Percentiles rank a stretch among this genome's conserved stretches.
Conservation (phyloP, 2,888 invertebrate species). For the Stenolophus ochropezus region DNA sequence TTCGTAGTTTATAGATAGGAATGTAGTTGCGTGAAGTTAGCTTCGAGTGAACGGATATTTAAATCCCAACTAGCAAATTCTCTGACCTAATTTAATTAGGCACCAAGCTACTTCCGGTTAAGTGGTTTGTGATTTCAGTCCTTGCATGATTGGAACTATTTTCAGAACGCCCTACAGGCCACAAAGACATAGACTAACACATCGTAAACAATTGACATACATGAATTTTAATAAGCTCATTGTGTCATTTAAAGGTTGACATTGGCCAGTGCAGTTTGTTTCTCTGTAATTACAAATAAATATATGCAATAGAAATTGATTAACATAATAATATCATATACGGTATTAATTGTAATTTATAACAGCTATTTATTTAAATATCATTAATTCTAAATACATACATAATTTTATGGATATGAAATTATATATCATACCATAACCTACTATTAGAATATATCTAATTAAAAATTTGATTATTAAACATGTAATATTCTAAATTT, state of each 20-base stretch:
- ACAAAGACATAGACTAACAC: neutral
- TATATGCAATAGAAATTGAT: too few relatives aligned
- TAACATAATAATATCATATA: neutral
- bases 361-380: too few relatives aligned
- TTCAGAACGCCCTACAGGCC: neutral
- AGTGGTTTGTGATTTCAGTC: constrained; percentile 17
- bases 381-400: too few relatives aligned
- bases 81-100: constrained; percentile 36
- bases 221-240: neutral
- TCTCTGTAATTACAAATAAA: neutral
- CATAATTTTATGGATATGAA: too few relatives aligned
- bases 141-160: neutral
- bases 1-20: constrained; percentile 9
- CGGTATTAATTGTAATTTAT: neutral
- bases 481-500: too few relatives aligned
- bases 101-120: constrained; percentile 21
- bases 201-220: neutral
- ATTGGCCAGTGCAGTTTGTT: neutral
- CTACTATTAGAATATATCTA: too few relatives aligned
- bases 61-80: constrained; percentile 38
- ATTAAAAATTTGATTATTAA: too few relatives aligned
- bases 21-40: constrained; percentile 1
- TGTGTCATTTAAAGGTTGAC: neutral
- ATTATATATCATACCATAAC: too few relatives aligned
- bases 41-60: constrained; percentile 7